Evolutionary conservation across 2,113 vertebrate species (phyloP), one percentile per base, ranked within the genome.

Genomic region (Brachypteracias leptosomus): DNA sequence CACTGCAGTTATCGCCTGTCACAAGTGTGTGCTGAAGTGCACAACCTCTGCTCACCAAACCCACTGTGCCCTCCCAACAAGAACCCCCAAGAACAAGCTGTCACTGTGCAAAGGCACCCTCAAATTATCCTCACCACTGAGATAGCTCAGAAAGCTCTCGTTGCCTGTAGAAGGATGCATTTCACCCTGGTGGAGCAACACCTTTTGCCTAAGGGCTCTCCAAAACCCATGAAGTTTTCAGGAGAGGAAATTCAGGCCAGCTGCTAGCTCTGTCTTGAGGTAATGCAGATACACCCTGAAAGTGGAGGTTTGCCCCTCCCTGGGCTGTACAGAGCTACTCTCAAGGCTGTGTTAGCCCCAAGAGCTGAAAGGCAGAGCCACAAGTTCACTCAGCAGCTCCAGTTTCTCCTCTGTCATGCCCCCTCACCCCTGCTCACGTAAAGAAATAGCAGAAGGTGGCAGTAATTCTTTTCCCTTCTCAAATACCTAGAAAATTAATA

Each of bases 401-500:
- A 8, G 8, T 55, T 72, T 74, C 52, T 42, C 4, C 0, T 4
- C 58, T 28, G 12, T 29, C 2, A 0, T 31, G 46, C 38, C 51
- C 46, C 14, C 46, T 31, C 59, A 17, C 17, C 20, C 31, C 57
- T 46, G 20, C 55, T 26, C 58, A 52, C 13, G 1, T 1, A 2
- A 73, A 57, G 9, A 51, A 84, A 10, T 0, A 62, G 13, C 0
- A 0, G 16, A 81, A 78, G 17, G 55, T 63, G 36, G 51, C 42
- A 82, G 0, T 13, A 42, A 75, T 29, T 79, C 17, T 44, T 47
- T 29, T 67, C 35, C 85, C 10, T 89, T 82, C 92, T 14, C 62
- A n/a, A 84, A 94, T 11, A 9, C 9, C 33, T 10, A 11, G 42
- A 78, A 58, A 95, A 89, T 42, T 10, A 75, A 12, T 1, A 9